These are phyloP conservation scores for Bubo bubo DNA, from an alignment of 2,113 vertebrate genomes.

Conservation along the genomic window DNA sequence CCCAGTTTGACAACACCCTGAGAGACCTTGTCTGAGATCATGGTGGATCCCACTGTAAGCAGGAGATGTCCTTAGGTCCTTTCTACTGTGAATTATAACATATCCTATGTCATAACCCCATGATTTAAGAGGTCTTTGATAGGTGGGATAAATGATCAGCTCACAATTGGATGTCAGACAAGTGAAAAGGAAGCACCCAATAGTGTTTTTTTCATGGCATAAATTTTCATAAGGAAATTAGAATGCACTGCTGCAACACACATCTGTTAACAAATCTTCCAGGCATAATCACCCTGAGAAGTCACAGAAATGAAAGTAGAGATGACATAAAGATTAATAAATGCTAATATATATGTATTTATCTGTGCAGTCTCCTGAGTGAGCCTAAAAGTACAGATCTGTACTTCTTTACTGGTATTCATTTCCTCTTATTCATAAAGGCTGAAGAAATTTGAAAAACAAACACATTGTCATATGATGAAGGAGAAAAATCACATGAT, in stretches of 20 bases:
- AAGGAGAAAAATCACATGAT: background rate
- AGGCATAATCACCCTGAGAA: background rate
- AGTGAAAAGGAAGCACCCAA: background rate
- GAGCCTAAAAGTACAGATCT: background rate
- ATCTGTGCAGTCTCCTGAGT: background rate
- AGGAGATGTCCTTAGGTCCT: background rate
- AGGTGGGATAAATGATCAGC: background rate
- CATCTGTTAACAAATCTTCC: background rate
- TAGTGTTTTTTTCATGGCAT: too few species aligned
- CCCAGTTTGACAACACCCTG: background rate
- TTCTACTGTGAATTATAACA: background rate
- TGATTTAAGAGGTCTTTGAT: background rate
- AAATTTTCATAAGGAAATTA: conserved; percentile 1
- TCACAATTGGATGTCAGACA: background rate
- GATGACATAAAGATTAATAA: background rate
- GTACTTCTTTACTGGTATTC: background rate
- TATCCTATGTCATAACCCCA: background rate
- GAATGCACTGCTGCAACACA: background rate
- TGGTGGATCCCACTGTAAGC: background rate
- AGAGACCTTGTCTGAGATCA: background rate
- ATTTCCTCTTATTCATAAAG: background rate
- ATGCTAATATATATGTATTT: background rate
- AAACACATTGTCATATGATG: background rate
- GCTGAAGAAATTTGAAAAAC: background rate
- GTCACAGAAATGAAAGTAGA: background rate